Conservation (phyloP, 2,113 vertebrate genomes). For the Stigmatopora argus region DNA sequence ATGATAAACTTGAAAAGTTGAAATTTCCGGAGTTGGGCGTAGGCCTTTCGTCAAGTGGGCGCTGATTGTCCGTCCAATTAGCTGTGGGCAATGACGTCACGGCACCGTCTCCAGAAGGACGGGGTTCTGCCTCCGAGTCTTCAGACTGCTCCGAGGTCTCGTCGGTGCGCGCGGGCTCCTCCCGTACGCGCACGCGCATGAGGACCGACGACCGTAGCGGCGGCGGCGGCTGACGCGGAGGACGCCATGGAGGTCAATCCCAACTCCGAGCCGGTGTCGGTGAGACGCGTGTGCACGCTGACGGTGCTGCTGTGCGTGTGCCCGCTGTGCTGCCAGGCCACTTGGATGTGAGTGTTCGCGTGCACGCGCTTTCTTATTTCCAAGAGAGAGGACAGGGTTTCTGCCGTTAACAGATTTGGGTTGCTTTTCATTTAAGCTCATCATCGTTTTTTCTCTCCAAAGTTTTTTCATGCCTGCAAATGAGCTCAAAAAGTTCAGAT, state of each 20-base stretch:
- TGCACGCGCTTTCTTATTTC: not conserved
- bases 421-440: too few relatives aligned
- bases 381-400: too few relatives aligned
- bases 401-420: too few relatives aligned
- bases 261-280: conserved; percentile 24
- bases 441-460: too few relatives aligned
- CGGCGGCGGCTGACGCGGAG: not conserved
- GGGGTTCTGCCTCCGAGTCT: not conserved
- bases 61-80: conserved; percentile 44
- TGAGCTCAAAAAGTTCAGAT: too few relatives aligned
- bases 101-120: not conserved
- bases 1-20: too few relatives aligned
- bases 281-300: conserved; percentile 63
- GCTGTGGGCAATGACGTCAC: conserved; percentile 38
- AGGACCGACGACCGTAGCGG: conserved; percentile 31
- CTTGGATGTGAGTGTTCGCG: conserved; percentile 84
- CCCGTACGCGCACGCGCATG: not conserved
- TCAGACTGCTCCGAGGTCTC: not conserved
- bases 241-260: conserved; percentile 68
- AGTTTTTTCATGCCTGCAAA: too few relatives aligned
- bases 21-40: too few relatives aligned
- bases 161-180: not conserved
- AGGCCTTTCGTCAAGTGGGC: not conserved
- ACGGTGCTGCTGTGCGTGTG: conserved; percentile 68
- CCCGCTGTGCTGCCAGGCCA: conserved; percentile 71